These are phyloP conservation scores for Proteles cristata DNA, from an alignment of 2,113 vertebrate species.

Conservation along the genomic window DNA sequence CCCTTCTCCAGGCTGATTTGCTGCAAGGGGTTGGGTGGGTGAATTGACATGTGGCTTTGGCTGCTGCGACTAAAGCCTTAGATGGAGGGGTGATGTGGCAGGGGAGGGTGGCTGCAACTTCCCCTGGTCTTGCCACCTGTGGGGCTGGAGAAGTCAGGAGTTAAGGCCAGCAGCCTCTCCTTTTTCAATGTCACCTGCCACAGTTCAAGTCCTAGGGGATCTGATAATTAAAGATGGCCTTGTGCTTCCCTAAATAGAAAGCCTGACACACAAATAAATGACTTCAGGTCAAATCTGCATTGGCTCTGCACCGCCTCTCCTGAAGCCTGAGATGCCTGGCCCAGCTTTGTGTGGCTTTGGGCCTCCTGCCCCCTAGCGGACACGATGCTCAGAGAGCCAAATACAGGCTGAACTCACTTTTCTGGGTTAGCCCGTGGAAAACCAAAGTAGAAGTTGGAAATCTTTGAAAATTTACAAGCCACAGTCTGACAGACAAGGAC, in stretches of 20 bases:
- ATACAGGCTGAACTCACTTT: not conserved
- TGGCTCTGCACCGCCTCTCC: not conserved
- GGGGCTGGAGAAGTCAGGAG: not conserved
- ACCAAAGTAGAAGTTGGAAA: not conserved
- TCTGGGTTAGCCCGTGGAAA: not conserved
- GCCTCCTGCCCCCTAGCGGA: slow-evolving; percentile 56
- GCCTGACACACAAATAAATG: not conserved
- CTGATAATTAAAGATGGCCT: not conserved
- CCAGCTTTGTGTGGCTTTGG: not conserved
- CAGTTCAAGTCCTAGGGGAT: not conserved
- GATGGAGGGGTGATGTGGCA: too few species aligned
- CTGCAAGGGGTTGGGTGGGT: not conserved
- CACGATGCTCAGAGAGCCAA: not conserved
- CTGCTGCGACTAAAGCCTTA: not conserved
- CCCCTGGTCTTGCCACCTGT: not conserved
- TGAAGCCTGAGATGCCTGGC: not conserved
- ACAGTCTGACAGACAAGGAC: not conserved
- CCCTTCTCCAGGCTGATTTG: not conserved
- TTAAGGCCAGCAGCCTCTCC: not conserved
- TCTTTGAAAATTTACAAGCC: not conserved
- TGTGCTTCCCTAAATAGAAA: slow-evolving; percentile 61
- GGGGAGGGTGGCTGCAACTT: too few species aligned
- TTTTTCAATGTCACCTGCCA: not conserved
- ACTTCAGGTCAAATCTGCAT: not conserved
- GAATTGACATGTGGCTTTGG: not conserved